Percentiles rank a stretch among this genome's conserved stretches.
phyloP scores from a whole-genome alignment of 2,888 invertebrate genomes.

The Branchellion lobata region DNA sequence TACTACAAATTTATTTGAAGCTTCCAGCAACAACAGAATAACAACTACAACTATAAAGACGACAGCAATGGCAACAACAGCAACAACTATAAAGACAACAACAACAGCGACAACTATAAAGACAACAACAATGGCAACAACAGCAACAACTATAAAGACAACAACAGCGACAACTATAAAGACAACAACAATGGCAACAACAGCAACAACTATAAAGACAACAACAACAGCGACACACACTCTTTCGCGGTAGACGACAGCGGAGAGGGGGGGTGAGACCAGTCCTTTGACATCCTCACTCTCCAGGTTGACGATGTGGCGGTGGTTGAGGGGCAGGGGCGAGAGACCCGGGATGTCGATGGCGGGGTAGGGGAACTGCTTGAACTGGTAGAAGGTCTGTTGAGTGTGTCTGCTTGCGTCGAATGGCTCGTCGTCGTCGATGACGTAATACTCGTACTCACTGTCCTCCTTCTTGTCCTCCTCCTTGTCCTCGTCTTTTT shows the following conservation, averaged over 20 bases:
- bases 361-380: conserved; percentile 50
- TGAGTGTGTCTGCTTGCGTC: conserved; percentile 1
- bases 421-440: conserved; percentile 26
- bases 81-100: too few species aligned
- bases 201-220: too few species aligned
- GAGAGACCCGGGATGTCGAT: conserved; percentile 52
- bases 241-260: conserved; percentile 79
- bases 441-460: conserved; percentile 11
- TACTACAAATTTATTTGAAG: too few species aligned
- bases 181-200: too few species aligned
- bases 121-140: too few species aligned
- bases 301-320: conserved; percentile 55
- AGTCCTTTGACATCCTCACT: conserved; percentile 54
- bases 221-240: too few species aligned
- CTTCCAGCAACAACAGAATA: too few species aligned
- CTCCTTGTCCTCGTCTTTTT: neutral
- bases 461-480: conserved; percentile 8
- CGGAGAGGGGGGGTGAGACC: conserved; percentile 81
- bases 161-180: too few species aligned
- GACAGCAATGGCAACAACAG: too few species aligned
- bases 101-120: too few species aligned
- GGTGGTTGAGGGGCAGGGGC: conserved; percentile 53
- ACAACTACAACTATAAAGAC: too few species aligned
- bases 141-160: too few species aligned
- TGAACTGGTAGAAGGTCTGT: conserved; percentile 42